Evolutionary conservation across 2,888 invertebrate species (phyloP).

Genomic region (Thymelicus acteon): DNA sequence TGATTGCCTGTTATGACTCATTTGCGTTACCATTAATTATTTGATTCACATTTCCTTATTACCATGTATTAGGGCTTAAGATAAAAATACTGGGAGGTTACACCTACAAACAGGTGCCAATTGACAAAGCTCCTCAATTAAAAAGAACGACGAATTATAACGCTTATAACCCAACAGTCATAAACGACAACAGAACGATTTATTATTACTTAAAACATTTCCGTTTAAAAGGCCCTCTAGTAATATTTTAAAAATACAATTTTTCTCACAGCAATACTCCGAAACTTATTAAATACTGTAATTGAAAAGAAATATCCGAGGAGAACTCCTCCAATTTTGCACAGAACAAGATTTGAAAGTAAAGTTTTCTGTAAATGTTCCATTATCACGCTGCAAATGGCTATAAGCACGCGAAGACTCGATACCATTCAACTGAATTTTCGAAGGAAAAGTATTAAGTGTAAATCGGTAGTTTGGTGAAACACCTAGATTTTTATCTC

Average conservation of each 20-base stretch:
- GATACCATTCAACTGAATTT: constrained; percentile 20
- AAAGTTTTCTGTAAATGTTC: constrained; percentile 16
- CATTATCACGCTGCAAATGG: constrained; percentile 21
- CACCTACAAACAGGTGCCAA: no score
- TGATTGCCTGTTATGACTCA: no score
- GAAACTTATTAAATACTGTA: not conserved
- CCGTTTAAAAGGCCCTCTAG: not conserved
- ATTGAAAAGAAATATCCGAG: constrained; percentile 8
- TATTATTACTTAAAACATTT: not conserved
- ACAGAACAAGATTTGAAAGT: constrained; percentile 6
- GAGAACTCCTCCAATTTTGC: not conserved
- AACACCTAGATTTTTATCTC: not conserved
- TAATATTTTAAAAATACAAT: not conserved
- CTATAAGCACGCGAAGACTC: constrained; percentile 18
- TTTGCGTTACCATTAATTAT: no score
- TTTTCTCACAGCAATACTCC: not conserved
- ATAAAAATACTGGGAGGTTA: no score
- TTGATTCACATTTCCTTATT: no score
- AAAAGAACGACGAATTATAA: no score
- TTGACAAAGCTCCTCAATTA: no score
- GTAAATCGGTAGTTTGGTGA: constrained; percentile 6
- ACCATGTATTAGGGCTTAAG: no score
- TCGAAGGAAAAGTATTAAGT: constrained; percentile 8
- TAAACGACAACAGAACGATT: no score
- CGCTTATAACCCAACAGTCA: no score